A percentile compares a stretch with the other conserved stretches of the same genome.
Conservation (phyloP, 2,888 invertebrate genomes). For the Nipponacmea schrenckii region DNA sequence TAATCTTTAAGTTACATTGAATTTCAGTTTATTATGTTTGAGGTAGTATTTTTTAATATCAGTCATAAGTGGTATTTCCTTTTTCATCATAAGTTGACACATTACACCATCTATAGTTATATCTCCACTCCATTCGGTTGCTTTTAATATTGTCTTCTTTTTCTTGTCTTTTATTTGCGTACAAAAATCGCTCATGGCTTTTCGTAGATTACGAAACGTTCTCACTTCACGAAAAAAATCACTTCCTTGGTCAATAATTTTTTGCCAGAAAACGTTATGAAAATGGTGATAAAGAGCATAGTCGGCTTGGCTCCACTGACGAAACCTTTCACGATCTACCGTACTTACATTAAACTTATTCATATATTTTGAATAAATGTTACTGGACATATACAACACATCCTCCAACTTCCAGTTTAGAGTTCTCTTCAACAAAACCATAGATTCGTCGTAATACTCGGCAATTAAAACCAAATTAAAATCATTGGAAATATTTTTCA, state of each 20-base stretch:
- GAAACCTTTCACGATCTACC: neutral
- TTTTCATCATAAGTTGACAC: constrained; percentile 8
- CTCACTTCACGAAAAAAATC: constrained; percentile 16
- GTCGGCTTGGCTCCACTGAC: constrained; percentile 11
- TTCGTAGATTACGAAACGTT: constrained; percentile 8
- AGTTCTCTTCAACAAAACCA: constrained; percentile 43
- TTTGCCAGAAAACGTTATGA: constrained; percentile 16
- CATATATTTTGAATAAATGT: constrained; percentile 11
- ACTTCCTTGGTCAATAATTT: constrained; percentile 8
- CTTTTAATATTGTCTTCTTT: neutral
- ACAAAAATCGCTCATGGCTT: constrained; percentile 13
- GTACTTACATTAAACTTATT: constrained; percentile 10
- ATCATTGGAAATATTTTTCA: constrained; percentile 39
- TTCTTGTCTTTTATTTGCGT: neutral
- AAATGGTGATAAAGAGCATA: constrained; percentile 17
- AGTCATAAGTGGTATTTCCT: constrained; percentile 11
- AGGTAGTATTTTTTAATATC: constrained; percentile 6
- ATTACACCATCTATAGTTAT: neutral
- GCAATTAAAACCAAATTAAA: constrained; percentile 47
- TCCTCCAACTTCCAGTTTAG: constrained; percentile 44
- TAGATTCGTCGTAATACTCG: constrained; percentile 50
- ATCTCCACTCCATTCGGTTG: constrained; percentile 10
- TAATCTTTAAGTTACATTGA: too few relatives aligned
- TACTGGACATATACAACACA: constrained; percentile 35
- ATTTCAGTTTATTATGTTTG: neutral